Base-by-base conservation (phyloP, 2,797 vertebrate genomes). In the Avahi laniger region DNA sequence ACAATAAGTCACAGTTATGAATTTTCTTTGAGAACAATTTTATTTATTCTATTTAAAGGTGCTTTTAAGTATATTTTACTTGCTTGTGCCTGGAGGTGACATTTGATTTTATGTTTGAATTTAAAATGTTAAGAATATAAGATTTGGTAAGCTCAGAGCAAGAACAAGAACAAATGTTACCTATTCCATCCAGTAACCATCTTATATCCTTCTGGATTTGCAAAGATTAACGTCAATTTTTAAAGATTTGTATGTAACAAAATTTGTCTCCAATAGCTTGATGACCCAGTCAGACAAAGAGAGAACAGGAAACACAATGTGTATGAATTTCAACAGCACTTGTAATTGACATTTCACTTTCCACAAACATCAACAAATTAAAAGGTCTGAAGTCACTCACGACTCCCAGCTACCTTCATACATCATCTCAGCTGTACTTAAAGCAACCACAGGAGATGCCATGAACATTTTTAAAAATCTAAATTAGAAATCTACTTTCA, bases 61-160 rank as follows among this genome's bases (percentile, higher is more conserved):
- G 20, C 2, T 86, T 86, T 93, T 67, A 52, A 65, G 41, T 22
- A 79, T 41, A 8, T 94, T 70, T 90, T 67, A 82, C 67, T 92
- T 33, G 33, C 13, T 30, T 61, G 33, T 69, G 14, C 9, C 33
- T 69, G 5, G 8, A 78, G 4, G 50, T 41, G 20, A 78, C 43
- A 59, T 67, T 89, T 75, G 13, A 41, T 65, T 69, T 95, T 92
- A 35, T 81, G 52, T 67, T 69, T 73, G 54, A 72, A 91, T 73
- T 73, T 79, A 70, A 96, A 94, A 81, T 95, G 26, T 59, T 67
- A 89, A 75, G 18, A 84, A 35, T 61, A 69, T 61, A 93, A 78
- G 59, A 73, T 48, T 26, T 50, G 18, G n/a, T 54, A 78, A 69
- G 48, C 28, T 61, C 41, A 73, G 65, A 61, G 11, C 14, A 82